Base-by-base conservation (phyloP, 37 sponge, comb jelly and placozoan species). In the Geodia barretti region DNA sequence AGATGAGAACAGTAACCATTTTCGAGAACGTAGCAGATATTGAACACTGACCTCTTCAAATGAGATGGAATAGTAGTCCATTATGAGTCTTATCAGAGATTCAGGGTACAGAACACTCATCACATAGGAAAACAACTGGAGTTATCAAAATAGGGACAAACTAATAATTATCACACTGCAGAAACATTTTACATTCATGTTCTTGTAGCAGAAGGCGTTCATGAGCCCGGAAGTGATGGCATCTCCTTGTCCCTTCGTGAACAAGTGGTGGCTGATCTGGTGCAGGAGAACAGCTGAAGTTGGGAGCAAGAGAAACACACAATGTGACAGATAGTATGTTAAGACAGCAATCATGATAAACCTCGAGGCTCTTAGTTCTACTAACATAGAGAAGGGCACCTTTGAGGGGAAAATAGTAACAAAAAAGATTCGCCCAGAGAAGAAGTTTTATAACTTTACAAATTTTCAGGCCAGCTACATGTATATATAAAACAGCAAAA, bases 61-160 rank as follows among this genome's bases (percentile, higher is more conserved):
- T 31, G 31, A 17, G 3, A 89, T 35, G 17, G 26, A 11, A 41
- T 83, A 21, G 30, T 83, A 60, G 38, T 83, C 89, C 33, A 37
- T 62, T 7, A 83, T 78, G 32, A 89, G 41, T 2, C 81, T 40
- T 14, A 89, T 73, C n/a, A 83, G 33, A 26, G 66, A 74, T 28
- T 89, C 89, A 0, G 84, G 79, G 29, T 77, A 60, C 28, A 89
- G 41, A 35, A 89, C 89, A 19, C 64, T 60, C 89, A 83, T 83
- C 60, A 83, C 77, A 77, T 83, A 89, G 9, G 26, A 28, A 47
- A 79, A 89, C 24, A 65, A 72, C 89, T 89, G 8, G n/a, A n/a
- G n/a, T n/a, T n/a, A n/a, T n/a, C n/a, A n/a, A n/a, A n/a, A n/a
- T n/a, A n/a, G n/a, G n/a, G n/a, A n/a, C 28, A 38, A 17, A n/a